Evolutionary conservation across 2,888 invertebrate genomes (phyloP).

Genomic region (Zhengitettix transpicula): DNA sequence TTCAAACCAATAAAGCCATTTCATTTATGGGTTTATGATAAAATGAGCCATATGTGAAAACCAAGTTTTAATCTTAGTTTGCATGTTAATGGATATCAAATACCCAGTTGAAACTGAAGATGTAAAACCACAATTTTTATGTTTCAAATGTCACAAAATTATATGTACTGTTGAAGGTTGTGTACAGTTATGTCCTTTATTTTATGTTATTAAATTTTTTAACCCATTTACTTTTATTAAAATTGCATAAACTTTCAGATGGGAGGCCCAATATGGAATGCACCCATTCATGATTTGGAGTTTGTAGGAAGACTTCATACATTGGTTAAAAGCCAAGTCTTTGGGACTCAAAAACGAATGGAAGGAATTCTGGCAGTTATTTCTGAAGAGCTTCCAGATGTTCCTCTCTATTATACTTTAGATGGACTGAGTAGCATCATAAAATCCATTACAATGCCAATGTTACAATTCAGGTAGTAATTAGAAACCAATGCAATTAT

Average conservation of each 20-base stretch:
- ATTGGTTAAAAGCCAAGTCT: conserved; percentile 23
- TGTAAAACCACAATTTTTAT: too few species aligned
- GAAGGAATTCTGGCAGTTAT: conserved; percentile 67
- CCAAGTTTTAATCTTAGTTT: too few species aligned
- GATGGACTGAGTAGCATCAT: conserved; percentile 60
- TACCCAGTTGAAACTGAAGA: too few species aligned
- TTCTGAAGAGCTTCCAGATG: conserved; percentile 63
- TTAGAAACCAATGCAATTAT: background rate
- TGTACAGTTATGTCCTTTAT: too few species aligned
- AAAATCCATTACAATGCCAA: conserved; percentile 53
- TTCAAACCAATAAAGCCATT: too few species aligned
- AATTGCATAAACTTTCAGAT: conserved; percentile 31
- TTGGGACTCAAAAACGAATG: conserved; percentile 58
- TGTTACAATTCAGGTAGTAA: conserved; percentile 45
- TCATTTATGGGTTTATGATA: too few species aligned
- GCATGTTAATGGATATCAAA: too few species aligned
- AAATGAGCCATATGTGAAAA: too few species aligned
- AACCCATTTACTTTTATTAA: background rate
- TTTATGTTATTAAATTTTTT: too few species aligned
- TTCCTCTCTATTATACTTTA: conserved; percentile 73
- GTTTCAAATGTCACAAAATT: too few species aligned
- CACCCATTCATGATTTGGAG: conserved; percentile 57
- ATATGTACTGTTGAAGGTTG: too few species aligned
- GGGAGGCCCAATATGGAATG: conserved; percentile 92
- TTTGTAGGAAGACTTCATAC: conserved; percentile 57